Base-by-base conservation (phyloP, 2,797 vertebrate species). In the Chrysocyon brachyurus region DNA sequence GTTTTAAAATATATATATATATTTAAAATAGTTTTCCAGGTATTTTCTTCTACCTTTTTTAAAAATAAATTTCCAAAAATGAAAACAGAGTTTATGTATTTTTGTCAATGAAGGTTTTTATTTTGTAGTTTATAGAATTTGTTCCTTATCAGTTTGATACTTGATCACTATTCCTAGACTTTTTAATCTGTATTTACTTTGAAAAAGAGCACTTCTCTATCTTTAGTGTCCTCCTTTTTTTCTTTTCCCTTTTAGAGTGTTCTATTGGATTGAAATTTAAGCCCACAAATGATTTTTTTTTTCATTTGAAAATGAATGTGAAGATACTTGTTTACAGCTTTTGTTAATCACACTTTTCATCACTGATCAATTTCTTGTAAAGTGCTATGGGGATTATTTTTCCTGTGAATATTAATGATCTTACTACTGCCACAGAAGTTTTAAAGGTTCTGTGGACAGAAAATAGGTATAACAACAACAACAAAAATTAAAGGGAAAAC, bases 371-470 rank as follows among this genome's bases (percentile, higher is more conserved):
- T 99, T 99, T 99, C 98, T 99, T 99, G 98, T 99, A 98, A 98
- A 99, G 98, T 99, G 98, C 99, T 99, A 98, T 98, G 98, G 98
- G 98, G 99, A 98, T 99, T 99, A 59, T 90, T 97, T 96, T 97
- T 99, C 97, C 98, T 99, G 98, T 99, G 99, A 99, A 98, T 99
- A 98, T 99, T 99, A 92, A 98, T 99, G 98, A 98, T 99, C 98
- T 99, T 98, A 99, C 98, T 99, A 98, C 98, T 99, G 98, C 98
- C 98, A 99, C 98, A 99, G 99, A 98, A 98, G 89, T 96, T 99
- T 99, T 98, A 99, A 99, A 99, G 98, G 98, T 98, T 99, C 97
- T 99, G 99, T 99, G 99, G 99, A 99, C 99, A 99, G 98, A 99
- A 99, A 99, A 99, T 98, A 99, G 98, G 99, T 99, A 98, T 99